Conservation (phyloP, 2,113 vertebrate species). For the Stercorarius parasiticus region DNA sequence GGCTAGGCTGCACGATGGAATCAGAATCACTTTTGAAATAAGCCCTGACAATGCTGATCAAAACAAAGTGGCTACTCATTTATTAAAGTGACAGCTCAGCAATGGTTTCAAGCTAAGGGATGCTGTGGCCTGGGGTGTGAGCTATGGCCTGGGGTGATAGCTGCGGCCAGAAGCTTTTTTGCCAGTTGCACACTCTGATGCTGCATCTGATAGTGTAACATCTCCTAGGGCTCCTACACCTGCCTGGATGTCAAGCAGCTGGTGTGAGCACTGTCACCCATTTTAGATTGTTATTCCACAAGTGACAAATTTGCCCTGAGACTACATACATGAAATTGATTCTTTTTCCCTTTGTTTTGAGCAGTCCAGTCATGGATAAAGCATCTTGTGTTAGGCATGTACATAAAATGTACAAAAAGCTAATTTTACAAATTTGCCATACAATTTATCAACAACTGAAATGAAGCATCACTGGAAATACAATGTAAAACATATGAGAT, state of each 20-base stretch:
- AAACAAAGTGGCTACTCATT: constrained; percentile 77
- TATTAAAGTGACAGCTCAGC: constrained; percentile 80
- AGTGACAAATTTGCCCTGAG: constrained; percentile 60
- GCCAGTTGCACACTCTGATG: constrained; percentile 57
- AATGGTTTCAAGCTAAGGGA: constrained; percentile 61
- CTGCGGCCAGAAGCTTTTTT: constrained; percentile 59
- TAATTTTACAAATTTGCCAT: background rate
- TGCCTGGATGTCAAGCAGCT: constrained; percentile 72
- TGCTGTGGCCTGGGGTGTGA: constrained; percentile 71
- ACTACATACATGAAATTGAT: constrained; percentile 44
- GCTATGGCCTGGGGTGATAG: constrained; percentile 66
- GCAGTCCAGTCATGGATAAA: background rate
- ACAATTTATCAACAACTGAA: background rate
- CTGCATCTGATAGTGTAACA: constrained; percentile 69
- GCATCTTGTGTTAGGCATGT: background rate
- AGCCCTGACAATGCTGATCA: constrained; percentile 82
- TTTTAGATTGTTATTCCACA: constrained; percentile 39
- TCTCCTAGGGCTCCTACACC: constrained; percentile 74
- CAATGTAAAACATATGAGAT: background rate
- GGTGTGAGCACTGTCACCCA: constrained; percentile 60
- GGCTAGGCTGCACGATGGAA: constrained; percentile 65
- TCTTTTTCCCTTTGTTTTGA: constrained; percentile 45
- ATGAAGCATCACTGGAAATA: background rate
- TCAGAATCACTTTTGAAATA: constrained; percentile 78
- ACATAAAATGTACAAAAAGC: background rate